Evolutionary conservation across 2,888 invertebrate species (phyloP).

Genomic region (Laothoe populi): DNA sequence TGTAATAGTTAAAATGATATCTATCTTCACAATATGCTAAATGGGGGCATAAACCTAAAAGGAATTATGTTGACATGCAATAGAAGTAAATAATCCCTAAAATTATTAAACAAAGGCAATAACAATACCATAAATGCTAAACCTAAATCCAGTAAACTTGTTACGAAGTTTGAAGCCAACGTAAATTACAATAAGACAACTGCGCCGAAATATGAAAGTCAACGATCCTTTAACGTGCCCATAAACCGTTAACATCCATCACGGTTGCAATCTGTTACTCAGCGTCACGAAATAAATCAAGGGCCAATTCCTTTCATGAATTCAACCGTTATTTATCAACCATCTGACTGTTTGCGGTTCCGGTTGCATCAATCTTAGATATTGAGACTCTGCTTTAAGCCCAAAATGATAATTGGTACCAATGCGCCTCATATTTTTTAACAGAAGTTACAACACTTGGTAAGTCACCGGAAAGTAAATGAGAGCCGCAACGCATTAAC

Average conservation of each 20-base stretch:
- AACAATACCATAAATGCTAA: conserved; percentile 24
- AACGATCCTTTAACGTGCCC: conserved; percentile 31
- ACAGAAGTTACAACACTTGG: too few relatives aligned
- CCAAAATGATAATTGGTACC: too few relatives aligned
- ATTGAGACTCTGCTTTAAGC: not conserved
- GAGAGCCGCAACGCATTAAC: too few relatives aligned
- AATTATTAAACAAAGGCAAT: not conserved
- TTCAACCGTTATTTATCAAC: conserved; percentile 32
- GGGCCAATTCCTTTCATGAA: conserved; percentile 42
- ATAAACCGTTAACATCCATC: conserved; percentile 46
- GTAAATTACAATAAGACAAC: conserved; percentile 33
- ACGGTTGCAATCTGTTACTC: conserved; percentile 45
- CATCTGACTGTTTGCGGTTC: not conserved
- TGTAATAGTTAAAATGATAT: too few relatives aligned
- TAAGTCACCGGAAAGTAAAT: too few relatives aligned
- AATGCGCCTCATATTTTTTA: too few relatives aligned
- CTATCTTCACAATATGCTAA: too few relatives aligned
- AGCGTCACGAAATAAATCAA: conserved; percentile 33
- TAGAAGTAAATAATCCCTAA: not conserved
- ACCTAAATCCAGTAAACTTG: conserved; percentile 29
- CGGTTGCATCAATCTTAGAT: not conserved
- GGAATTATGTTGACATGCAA: too few relatives aligned
- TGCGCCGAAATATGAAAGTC: conserved; percentile 34
- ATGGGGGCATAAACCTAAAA: too few relatives aligned
- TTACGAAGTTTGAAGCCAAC: conserved; percentile 28